These are phyloP conservation scores for Microtus montanus DNA, from an alignment of 2,113 vertebrate genomes.

Conservation along the genomic window DNA sequence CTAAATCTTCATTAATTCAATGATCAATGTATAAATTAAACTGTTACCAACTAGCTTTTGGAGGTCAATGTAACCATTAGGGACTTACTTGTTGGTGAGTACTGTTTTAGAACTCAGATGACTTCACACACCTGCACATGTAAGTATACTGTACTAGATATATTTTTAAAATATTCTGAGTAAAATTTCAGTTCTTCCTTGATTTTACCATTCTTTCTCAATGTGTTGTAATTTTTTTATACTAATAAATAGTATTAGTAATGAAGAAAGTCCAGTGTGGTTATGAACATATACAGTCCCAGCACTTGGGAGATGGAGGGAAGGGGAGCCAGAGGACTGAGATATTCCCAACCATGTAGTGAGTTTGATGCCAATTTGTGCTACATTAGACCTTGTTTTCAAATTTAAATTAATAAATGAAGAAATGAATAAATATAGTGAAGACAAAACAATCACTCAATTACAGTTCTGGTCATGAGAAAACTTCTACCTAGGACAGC, in stretches of 20 bases:
- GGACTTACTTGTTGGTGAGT: background rate
- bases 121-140: background rate
- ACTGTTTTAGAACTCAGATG: background rate
- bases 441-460: background rate
- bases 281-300: background rate
- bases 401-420: background rate
- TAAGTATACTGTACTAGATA: background rate
- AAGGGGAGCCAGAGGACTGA: background rate
- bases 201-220: background rate
- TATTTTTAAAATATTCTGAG: background rate
- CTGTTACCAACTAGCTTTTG: background rate
- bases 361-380: background rate
- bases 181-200: background rate
- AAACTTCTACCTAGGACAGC: background rate
- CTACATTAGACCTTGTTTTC: background rate
- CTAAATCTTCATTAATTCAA: background rate
- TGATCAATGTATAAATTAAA: background rate
- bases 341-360: no score
- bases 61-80: background rate
- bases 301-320: background rate
- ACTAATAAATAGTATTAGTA: background rate
- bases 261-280: background rate
- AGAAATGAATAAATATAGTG: background rate
- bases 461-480: background rate
- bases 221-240: background rate